A percentile compares a stretch with the other conserved stretches of the same genome.
These are phyloP conservation scores for Schizopygopsis pylzovi DNA, from an alignment of 2,797 vertebrate species.

Conservation along the genomic window DNA sequence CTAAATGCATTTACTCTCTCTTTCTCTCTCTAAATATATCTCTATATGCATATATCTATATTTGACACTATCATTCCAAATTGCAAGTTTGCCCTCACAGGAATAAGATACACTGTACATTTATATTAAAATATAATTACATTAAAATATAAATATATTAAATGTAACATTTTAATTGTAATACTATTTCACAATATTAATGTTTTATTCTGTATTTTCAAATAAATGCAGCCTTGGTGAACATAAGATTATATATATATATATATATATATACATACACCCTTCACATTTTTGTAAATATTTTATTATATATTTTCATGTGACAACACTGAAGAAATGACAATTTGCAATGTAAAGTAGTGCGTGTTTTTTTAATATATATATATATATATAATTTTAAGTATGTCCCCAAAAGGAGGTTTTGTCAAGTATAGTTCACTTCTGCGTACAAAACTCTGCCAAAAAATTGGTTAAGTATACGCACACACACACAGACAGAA, in stretches of 20 bases:
- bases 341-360: too few relatives aligned
- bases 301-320: too few relatives aligned
- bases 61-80: background rate
- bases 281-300: too few relatives aligned
- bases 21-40: background rate
- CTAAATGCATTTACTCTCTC: background rate
- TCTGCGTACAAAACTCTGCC: background rate
- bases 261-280: too few relatives aligned
- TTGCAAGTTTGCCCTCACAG: background rate
- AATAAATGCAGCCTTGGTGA: background rate
- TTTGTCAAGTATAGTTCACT: background rate
- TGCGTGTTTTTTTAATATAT: too few relatives aligned
- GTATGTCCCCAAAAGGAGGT: background rate
- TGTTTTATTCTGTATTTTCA: background rate
- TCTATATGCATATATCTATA: background rate
- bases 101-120: background rate
- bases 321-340: too few relatives aligned
- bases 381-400: background rate
- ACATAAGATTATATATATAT: background rate
- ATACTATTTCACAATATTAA: background rate
- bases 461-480: background rate
- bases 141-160: background rate
- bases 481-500: background rate
- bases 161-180: background rate
- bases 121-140: background rate